Conservation (phyloP, 2,888 invertebrate species). For the Polymixis lichenea region DNA sequence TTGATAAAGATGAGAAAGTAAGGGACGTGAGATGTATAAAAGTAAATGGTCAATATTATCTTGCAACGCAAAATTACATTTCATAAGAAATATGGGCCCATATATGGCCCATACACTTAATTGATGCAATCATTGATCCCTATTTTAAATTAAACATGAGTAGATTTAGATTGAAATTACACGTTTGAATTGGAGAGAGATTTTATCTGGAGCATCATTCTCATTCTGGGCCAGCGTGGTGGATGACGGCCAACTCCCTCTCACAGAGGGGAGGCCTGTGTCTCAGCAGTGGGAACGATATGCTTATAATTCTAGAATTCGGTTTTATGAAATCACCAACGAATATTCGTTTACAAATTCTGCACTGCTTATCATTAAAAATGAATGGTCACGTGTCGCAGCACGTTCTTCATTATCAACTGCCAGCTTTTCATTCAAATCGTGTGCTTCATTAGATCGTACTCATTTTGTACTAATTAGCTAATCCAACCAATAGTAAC, state of each 20-base stretch:
- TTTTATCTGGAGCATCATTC: not conserved
- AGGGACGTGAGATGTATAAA: not conserved
- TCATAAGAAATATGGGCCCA: not conserved
- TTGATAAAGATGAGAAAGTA: not conserved
- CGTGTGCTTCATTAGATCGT: not conserved
- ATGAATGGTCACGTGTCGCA: not conserved
- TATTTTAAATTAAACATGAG: not conserved
- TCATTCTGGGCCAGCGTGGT: not conserved
- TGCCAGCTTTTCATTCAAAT: not conserved
- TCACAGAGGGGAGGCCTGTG: not conserved
- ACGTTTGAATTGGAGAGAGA: not conserved
- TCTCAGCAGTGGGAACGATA: not conserved
- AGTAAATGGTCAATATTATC: not conserved
- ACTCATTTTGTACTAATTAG: conserved; percentile 14
- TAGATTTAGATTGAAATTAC: not conserved
- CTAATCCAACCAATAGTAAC: conserved; percentile 11
- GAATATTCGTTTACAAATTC: not conserved
- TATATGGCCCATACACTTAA: not conserved
- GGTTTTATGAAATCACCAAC: not conserved
- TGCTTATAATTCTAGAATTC: not conserved
- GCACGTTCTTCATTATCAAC: conserved; percentile 15
- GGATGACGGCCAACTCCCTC: not conserved
- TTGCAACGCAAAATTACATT: not conserved
- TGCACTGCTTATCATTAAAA: not conserved
- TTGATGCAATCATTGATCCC: not conserved